Evolutionary conservation across 2,113 vertebrate genomes (phyloP).

Genomic region (Esox niger): DNA sequence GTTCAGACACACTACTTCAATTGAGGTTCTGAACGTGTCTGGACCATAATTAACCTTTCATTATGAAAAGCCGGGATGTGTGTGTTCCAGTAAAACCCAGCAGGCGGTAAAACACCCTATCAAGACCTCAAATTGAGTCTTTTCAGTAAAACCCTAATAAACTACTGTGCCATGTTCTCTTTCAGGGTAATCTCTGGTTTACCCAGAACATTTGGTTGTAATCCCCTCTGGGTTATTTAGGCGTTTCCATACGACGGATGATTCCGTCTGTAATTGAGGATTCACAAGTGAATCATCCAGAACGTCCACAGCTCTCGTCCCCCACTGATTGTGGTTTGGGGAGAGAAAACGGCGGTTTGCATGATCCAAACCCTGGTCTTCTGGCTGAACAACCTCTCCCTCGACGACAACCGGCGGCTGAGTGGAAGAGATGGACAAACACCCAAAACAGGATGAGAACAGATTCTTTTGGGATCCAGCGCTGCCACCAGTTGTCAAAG

Average conservation of each 20-base stretch:
- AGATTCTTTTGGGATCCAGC: not conserved
- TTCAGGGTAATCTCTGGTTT: not conserved
- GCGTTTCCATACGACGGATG: not conserved
- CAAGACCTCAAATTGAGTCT: not conserved
- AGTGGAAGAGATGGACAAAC: not conserved
- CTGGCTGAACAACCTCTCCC: not conserved
- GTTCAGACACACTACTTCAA: too few species aligned
- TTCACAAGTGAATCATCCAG: not conserved
- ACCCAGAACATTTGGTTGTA: not conserved
- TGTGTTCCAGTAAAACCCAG: not conserved
- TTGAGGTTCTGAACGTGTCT: too few species aligned
- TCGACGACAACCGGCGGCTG: not conserved
- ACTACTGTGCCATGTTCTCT: not conserved
- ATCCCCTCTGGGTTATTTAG: not conserved
- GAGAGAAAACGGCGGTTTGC: not conserved
- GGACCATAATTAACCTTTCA: too few species aligned
- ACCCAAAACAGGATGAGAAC: too few species aligned
- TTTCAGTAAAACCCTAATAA: not conserved
- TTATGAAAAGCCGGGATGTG: too few species aligned
- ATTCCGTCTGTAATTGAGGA: constrained; percentile 1
- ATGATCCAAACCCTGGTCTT: not conserved
- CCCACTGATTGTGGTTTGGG: constrained; percentile 1
- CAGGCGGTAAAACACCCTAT: not conserved
- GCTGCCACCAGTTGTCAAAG: not conserved
- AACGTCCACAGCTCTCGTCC: not conserved